Base-by-base conservation (phyloP, 2,888 invertebrate genomes). In the Pollenia angustigena region DNA sequence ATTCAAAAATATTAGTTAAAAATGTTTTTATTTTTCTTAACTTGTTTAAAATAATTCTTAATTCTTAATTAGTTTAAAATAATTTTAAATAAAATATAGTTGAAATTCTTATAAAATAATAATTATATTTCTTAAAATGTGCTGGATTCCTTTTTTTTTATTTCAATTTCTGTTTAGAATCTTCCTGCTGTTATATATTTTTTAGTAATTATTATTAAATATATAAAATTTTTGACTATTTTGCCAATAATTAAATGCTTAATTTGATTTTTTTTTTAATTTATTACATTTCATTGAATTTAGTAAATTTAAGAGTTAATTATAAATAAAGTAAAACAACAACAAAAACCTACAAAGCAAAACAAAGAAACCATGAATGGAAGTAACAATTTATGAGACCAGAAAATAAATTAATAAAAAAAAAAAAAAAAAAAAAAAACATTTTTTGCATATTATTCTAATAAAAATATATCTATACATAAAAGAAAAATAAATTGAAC, bases 301-400 rank as follows among this genome's bases (percentile, higher is more conserved):
- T 87, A 81, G 84, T 87, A 87, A 84, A 87, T 87, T 81, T 87
- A 87, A 87, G 87, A 84, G 84, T 87, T 87, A 81, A 68, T 78
- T 81, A 78, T 84, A 83, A 56, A 84, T 69, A 72, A 66, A 80
- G 75, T 23, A 48, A 71, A 80, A 68, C 71, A 52, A 76, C 60
- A 81, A 74, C 18, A 71, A 75, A 72, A 78, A 74, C 18, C 60
- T 81, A 87, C 83, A 83, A 83, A 83, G 75, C 80, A 81, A 87
- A 86, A 81, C 83, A 81, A 87, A 87, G 74, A 81, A 87, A 87
- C 76, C 74, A 74, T 81, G 72, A 75, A 76, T 75, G 66, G 68
- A 78, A 87, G 81, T 87, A 84, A 87, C 84, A 87, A 83, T 78
- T 87, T 81, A 81, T 87, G 84, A 84, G 87, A 87, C 87, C 87